Base-by-base conservation (phyloP, 2,888 invertebrate species). In the Heliconius cydno region DNA sequence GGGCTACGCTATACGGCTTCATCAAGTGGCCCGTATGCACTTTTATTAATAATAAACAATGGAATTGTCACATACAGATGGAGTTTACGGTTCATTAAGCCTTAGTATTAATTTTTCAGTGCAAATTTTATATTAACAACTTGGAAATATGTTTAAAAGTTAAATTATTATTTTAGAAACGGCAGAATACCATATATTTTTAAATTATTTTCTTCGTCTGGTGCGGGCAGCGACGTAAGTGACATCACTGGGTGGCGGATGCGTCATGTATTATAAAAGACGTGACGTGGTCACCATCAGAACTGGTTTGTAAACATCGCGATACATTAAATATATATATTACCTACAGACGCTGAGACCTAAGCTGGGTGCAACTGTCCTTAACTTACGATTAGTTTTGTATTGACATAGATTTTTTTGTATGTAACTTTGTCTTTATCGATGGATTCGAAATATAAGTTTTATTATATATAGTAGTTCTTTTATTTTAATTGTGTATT, bases 251-350 rank as follows among this genome's bases (percentile, higher is more conserved):
- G 70, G 28, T 78, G 80, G 78, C 82, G 81, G 52, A 85, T 86
- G 86, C 85, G 86, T 86, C 86, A 86, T 83, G 81, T 83, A 79
- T 83, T 84, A 84, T 82, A 84, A 83, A 82, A 83, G 82, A 84
- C 80, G 80, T 82, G 82, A 82, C 82, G 82, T 79, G 76, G 79
- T 79, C 82, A 77, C 78, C 81, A 80, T 77, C 63, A 79, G 79
- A 83, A 84, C 84, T 76, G 82, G 82, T 83, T 82, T 82, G 81
- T 75, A 76, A 67, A 72, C 78, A 79, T 75, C 66, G 52, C 78
- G 72, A 66, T 73, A 73, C 25, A 73, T 57, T 34, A 67, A 78
- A 34, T 65, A 72, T 41, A 46, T 46, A 46, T 46, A 46, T 15
- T 19, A 57, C 57, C 65, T 78, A 78, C 38, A 73, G 57, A 68